phyloP scores from a whole-genome alignment of 2,888 invertebrate species.

The Callinectes sapidus region DNA sequence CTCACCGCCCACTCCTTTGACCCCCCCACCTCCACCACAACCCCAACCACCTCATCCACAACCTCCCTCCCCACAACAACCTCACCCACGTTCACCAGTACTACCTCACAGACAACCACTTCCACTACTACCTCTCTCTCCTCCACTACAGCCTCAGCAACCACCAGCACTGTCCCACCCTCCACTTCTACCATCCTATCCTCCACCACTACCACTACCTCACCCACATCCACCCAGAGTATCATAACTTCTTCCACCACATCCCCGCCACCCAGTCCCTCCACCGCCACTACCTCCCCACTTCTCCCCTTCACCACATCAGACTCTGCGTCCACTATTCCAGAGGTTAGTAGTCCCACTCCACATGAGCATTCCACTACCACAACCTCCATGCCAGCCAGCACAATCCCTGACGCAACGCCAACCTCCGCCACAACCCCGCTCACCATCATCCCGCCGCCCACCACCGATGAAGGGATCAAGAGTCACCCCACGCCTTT shows the following conservation, averaged over 20 bases:
- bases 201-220: slow-evolving; percentile 81
- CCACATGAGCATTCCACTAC: background rate
- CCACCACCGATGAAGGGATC: background rate
- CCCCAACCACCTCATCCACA: background rate
- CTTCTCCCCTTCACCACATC: background rate
- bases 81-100: slow-evolving; percentile 74
- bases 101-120: slow-evolving; percentile 76
- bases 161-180: background rate
- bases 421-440: slow-evolving; percentile 1
- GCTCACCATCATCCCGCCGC: background rate
- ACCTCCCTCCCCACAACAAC: background rate
- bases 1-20: background rate
- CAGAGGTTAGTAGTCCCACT: background rate
- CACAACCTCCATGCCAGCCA: background rate
- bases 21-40: slow-evolving; percentile 79
- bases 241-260: slow-evolving; percentile 73
- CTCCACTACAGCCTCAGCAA: slow-evolving; percentile 77
- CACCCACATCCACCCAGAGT: slow-evolving; percentile 83
- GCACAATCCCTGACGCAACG: background rate
- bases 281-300: background rate
- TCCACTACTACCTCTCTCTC: slow-evolving; percentile 77
- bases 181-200: slow-evolving; percentile 75
- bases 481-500: background rate
- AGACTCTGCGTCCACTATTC: background rate
- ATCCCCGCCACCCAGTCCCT: background rate